These are phyloP conservation scores for Protodeltote pygarga DNA, from an alignment of 2,888 invertebrate species.

Conservation along the genomic window DNA sequence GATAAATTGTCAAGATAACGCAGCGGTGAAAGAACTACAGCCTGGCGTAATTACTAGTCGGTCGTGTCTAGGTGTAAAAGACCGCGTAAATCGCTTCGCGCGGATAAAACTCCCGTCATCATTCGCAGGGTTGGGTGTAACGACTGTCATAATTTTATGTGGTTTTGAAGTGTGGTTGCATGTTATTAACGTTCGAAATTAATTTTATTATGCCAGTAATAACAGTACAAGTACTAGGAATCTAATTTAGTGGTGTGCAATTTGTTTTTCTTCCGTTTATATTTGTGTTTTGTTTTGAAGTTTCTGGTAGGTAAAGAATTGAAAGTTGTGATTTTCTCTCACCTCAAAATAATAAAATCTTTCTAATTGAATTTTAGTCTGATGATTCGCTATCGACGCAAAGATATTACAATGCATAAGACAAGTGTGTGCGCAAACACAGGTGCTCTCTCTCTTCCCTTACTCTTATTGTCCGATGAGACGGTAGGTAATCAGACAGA, in stretches of 20 bases:
- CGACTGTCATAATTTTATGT: slow-evolving; percentile 50
- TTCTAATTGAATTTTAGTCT: too few species aligned
- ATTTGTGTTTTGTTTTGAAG: slow-evolving; percentile 6
- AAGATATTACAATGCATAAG: too few species aligned
- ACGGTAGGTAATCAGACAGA: too few species aligned
- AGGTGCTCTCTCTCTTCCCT: too few species aligned
- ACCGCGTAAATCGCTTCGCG: slow-evolving; percentile 45
- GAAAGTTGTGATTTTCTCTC: too few species aligned
- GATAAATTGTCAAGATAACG: slow-evolving; percentile 81
- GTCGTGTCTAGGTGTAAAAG: slow-evolving; percentile 58
- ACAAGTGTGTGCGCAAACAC: too few species aligned
- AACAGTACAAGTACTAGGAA: slow-evolving; percentile 23
- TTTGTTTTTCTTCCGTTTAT: slow-evolving; percentile 22
- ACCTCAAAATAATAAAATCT: too few species aligned
- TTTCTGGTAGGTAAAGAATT: background rate
- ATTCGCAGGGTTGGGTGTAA: slow-evolving; percentile 39
- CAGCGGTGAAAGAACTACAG: slow-evolving; percentile 73
- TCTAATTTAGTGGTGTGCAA: slow-evolving; percentile 26
- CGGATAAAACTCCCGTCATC: slow-evolving; percentile 39
- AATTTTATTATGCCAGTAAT: slow-evolving; percentile 45
- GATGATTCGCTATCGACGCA: too few species aligned
- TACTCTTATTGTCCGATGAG: too few species aligned
- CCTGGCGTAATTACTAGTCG: slow-evolving; percentile 70
- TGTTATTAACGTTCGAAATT: slow-evolving; percentile 39
- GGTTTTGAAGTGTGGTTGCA: slow-evolving; percentile 36